Base-by-base conservation (phyloP, 2,797 vertebrate species). In the Rhinatrema bivittatum region DNA sequence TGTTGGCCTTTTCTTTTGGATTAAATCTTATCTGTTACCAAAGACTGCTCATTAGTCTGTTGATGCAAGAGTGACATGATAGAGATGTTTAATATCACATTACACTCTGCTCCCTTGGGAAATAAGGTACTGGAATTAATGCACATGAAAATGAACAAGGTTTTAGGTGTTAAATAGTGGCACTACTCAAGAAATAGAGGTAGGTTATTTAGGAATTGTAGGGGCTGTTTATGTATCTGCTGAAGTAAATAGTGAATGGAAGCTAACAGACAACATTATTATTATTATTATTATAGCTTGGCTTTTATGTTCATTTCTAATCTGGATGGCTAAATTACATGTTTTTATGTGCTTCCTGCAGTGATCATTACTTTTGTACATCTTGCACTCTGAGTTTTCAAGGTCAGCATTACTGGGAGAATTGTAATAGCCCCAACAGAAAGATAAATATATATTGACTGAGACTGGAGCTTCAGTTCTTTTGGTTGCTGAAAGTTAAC, bases 391-490 rank as follows among this genome's bases (percentile, higher is more conserved):
- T 50, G 36, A 81, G 76, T 47, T 74, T 81, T 79, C 74, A 82
- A 81, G 72, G 74, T 83, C 69, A 75, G 65, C 65, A 74, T 70
- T 81, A 67, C 67, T 72, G 66, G 53, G 52, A 60, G 61, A 69
- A 60, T 77, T 73, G 61, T 77, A 81, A 75, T 72, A 72, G 63
- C 80, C 70, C 76, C 73, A 57, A 70, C 65, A 81, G 73, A 81
- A 84, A 76, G 57, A 80, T 79, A 82, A 78, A 79, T 81, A 79
- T 72, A 73, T 83, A 82, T 76, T 79, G 69, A 79, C 76, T 78
- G 27, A 76, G 53, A 50, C 63, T 79, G 53, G 53, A 66, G 60
- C 74, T 79, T 57, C 41, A 70, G 36, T 69, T 79, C 55, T 74
- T 74, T 72, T 57, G 36, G 64, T 68, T 76, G 63, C 39, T 81